These are phyloP conservation scores for Lathronympha strigana DNA, from an alignment of 2,888 invertebrate species.

Conservation along the genomic window DNA sequence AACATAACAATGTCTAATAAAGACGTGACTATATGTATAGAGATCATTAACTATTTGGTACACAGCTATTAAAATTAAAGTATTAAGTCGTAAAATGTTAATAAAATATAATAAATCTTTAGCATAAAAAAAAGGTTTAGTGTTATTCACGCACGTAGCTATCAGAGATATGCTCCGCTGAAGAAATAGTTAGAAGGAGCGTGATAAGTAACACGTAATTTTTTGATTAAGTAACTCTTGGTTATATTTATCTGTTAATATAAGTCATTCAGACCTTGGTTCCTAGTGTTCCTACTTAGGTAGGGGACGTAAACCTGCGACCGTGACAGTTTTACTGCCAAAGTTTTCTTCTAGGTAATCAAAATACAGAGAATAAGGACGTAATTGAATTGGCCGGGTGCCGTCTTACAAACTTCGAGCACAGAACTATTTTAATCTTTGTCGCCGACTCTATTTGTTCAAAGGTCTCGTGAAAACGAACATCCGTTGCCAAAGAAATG, in stretches of 20 bases:
- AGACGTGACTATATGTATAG: background rate
- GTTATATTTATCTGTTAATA: no score
- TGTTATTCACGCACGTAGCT: background rate
- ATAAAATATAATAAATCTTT: background rate
- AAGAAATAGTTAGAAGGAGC: background rate
- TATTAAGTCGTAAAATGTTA: conserved; percentile 3
- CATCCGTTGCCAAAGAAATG: no score
- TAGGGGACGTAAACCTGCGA: conserved; percentile 11
- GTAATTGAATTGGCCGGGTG: conserved; percentile 37
- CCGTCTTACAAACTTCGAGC: conserved; percentile 24
- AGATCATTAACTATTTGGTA: conserved; percentile 1
- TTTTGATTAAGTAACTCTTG: no score
- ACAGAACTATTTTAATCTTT: conserved; percentile 15
- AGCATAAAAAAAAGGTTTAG: background rate
- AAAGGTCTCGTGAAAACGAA: background rate
- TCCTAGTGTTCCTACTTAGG: conserved; percentile 8
- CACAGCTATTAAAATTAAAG: conserved; percentile 14
- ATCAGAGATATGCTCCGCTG: background rate
- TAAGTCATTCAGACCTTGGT: background rate
- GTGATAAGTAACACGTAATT: background rate
- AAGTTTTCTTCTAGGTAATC: conserved; percentile 24
- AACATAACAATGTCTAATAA: conserved; percentile 17
- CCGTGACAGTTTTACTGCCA: conserved; percentile 30
- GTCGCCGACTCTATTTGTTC: background rate
- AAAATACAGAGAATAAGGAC: conserved; percentile 30